Conservation (phyloP, 2,888 invertebrate genomes). For the Agrochola lota region DNA sequence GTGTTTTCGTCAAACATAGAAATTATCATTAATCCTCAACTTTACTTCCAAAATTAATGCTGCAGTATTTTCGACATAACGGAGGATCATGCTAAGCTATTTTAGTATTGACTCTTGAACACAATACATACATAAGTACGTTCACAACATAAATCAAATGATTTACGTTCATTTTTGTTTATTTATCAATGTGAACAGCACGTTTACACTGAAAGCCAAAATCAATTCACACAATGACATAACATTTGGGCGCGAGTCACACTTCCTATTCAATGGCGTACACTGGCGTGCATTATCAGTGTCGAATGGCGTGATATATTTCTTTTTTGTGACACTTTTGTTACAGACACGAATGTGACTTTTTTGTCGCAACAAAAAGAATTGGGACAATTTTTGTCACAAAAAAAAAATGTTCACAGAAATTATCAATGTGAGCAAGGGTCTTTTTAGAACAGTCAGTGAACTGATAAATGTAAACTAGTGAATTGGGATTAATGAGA, state of each 20-base stretch:
- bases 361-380: conserved; percentile 2
- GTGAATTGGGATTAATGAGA: neutral
- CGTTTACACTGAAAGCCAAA: conserved; percentile 38
- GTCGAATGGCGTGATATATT: conserved; percentile 33
- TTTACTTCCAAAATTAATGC: too few relatives aligned
- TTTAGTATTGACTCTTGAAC: neutral
- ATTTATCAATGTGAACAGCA: conserved; percentile 7
- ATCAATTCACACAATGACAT: conserved; percentile 35
- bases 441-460: neutral
- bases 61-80: too few relatives aligned
- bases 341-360: neutral
- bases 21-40: too few relatives aligned
- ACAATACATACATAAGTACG: neutral
- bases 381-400: conserved; percentile 2
- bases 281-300: conserved; percentile 39
- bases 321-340: conserved; percentile 23
- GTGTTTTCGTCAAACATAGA: too few relatives aligned
- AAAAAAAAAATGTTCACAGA: neutral
- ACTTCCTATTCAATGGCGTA: conserved; percentile 29
- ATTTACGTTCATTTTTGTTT: conserved; percentile 9
- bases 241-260: conserved; percentile 41
- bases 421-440: conserved; percentile 7
- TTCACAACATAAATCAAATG: conserved; percentile 28
- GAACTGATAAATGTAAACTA: neutral
- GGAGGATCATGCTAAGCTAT: too few relatives aligned